Conservation (phyloP, 2,888 invertebrate genomes). For the Platerodrilus igneus region DNA sequence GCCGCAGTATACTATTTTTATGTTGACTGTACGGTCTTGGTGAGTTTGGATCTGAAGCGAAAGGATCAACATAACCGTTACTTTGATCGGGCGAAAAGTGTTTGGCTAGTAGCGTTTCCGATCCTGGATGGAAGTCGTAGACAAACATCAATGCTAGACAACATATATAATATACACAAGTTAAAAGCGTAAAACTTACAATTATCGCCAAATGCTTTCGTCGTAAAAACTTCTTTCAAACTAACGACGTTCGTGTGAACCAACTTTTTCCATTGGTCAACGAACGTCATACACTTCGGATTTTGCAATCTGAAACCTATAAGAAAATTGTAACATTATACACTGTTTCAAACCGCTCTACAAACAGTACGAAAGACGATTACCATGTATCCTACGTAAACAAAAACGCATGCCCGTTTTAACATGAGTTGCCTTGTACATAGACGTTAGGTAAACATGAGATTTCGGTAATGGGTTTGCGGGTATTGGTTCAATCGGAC, state of each 20-base stretch:
- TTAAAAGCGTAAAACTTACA: constrained; percentile 66
- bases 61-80: constrained; percentile 70
- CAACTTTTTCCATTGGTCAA: constrained; percentile 93
- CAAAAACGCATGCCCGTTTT: constrained; percentile 82
- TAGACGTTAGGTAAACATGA: constrained; percentile 71
- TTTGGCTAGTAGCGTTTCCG: constrained; percentile 80
- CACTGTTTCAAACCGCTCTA: too few species aligned
- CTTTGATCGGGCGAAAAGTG: constrained; percentile 68
- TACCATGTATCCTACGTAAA: constrained; percentile 81
- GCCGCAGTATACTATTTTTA: constrained; percentile 75
- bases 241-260: constrained; percentile 93
- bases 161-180: too few species aligned
- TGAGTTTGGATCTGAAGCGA: constrained; percentile 76
- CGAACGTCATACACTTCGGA: constrained; percentile 76
- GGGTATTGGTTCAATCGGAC: constrained; percentile 72
- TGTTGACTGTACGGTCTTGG: constrained; percentile 77
- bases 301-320: constrained; percentile 76
- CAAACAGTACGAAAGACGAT: too few species aligned
- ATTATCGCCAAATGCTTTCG: constrained; percentile 93
- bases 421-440: constrained; percentile 86
- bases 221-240: constrained; percentile 88
- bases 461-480: constrained; percentile 58
- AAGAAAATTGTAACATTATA: constrained; percentile 30
- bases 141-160: constrained; percentile 94
- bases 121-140: constrained; percentile 91